Evolutionary conservation across 2,888 invertebrate genomes (phyloP), one percentile per base, ranked within the genome.

Genomic region (Sericinus montela): DNA sequence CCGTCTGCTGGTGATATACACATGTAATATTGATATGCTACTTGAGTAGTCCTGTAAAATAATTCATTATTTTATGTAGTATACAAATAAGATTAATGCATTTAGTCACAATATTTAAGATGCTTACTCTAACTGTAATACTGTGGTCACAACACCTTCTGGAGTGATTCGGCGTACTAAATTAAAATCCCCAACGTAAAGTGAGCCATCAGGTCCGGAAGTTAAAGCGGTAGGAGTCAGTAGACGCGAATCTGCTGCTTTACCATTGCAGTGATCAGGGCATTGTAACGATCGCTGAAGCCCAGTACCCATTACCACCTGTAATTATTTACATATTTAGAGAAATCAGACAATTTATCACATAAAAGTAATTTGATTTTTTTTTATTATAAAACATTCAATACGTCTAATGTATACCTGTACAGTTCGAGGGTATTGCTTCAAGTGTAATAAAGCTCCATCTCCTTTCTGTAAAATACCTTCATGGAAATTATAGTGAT

Each of bases 401-500:
- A 19, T 19, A 19, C 2, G 19, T 19, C 2, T 3, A 19, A 19
- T 19, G 10, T 3, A 15, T 72, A 87, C 88, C 79, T 95, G 94
- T 5, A 98, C 94, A 37, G 95, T 97, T 62, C 96, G 90, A 37
- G 97, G 97, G 70, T 97, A 96, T 70, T 96, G 95, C 69, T 97
- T 98, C 80, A 99, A 92, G 79, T 98, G 98, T 29, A 98, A 90
- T 36, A 97, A 95, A 1, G 97, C 96, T 46, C 99, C 99, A 72
- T 98, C 98, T 32, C 99, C 99, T 76, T 98, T 98, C 79, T 99
- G 98, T 37, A 99, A 89, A 55, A 99, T 98, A 15, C 97, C 98
- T 90, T 99, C 98, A 72, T 98, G 97, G 91, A 98, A 98, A 80
- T 99, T 99, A 83, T 98, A 98, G 78, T 98, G 97, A 81, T 99